These are phyloP conservation scores for Ypsolopha scabrella DNA, from an alignment of 2,888 invertebrate species.

Conservation along the genomic window DNA sequence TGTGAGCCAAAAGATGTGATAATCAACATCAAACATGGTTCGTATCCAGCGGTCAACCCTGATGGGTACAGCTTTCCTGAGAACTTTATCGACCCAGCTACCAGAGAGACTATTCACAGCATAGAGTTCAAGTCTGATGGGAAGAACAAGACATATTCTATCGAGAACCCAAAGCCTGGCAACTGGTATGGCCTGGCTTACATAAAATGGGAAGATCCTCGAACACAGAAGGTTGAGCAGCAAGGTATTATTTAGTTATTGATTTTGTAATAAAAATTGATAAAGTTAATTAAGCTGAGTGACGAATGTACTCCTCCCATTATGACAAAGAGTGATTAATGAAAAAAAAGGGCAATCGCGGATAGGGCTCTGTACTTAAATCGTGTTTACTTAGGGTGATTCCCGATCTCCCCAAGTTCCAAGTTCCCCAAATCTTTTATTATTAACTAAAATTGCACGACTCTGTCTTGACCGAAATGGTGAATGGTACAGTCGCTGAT, in stretches of 20 bases:
- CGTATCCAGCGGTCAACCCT: slow-evolving; percentile 86
- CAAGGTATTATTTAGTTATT: slow-evolving; percentile 69
- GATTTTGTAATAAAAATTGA: too few relatives aligned
- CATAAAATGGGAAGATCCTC: slow-evolving; percentile 81
- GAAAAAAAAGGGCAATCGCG: too few relatives aligned
- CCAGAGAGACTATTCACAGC: slow-evolving; percentile 60
- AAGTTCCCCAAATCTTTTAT: too few relatives aligned
- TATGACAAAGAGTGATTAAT: too few relatives aligned
- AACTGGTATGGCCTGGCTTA: slow-evolving; percentile 86
- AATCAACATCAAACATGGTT: slow-evolving; percentile 81
- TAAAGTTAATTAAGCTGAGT: too few relatives aligned
- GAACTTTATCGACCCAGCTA: slow-evolving; percentile 64
- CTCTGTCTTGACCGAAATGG: too few relatives aligned
- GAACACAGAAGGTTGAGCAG: slow-evolving; percentile 77
- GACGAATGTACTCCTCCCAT: too few relatives aligned
- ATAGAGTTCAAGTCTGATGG: slow-evolving; percentile 74
- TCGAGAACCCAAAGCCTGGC: slow-evolving; percentile 77
- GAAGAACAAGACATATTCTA: slow-evolving; percentile 66
- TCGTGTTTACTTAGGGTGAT: too few relatives aligned
- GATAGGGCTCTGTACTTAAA: too few relatives aligned
- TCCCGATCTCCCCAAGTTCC: too few relatives aligned
- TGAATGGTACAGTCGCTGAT: too few relatives aligned
- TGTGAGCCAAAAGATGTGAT: slow-evolving; percentile 74
- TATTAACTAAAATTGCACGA: too few relatives aligned
- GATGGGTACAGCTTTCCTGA: slow-evolving; percentile 84